Conservation (phyloP, 2,113 vertebrate genomes). For the Cyprinodon tularosa region DNA sequence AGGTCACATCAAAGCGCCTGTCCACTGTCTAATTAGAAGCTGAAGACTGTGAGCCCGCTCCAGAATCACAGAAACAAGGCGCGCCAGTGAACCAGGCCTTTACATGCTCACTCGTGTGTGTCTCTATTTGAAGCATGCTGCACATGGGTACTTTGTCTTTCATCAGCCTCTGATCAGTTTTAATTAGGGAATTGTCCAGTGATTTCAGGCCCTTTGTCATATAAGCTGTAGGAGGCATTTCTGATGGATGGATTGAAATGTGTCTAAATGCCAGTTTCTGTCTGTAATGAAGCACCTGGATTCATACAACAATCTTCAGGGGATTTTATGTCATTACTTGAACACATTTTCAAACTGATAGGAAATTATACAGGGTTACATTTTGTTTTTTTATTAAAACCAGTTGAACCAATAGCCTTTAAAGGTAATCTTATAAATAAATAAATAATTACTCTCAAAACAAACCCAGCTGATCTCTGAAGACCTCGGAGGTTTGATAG, state of each 20-base stretch:
- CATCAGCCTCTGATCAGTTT: constrained; percentile 58
- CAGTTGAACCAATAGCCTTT: background rate
- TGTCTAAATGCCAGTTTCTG: constrained; percentile 35
- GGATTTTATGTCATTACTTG: background rate
- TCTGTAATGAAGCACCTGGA: constrained; percentile 46
- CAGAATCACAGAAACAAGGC: constrained; percentile 22
- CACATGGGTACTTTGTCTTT: constrained; percentile 60
- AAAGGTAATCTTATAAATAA: background rate
- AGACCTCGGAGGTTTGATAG: too few species aligned
- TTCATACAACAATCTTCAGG: constrained; percentile 12
- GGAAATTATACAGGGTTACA: background rate
- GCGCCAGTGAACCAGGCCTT: background rate
- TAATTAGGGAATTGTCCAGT: constrained; percentile 56
- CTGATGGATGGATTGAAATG: constrained; percentile 40
- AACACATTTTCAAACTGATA: background rate
- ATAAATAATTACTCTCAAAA: background rate
- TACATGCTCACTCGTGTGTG: constrained; percentile 26
- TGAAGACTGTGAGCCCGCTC: constrained; percentile 41
- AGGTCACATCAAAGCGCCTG: constrained; percentile 62
- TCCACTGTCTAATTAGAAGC: constrained; percentile 65
- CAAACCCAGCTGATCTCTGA: too few species aligned
- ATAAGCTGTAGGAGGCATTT: constrained; percentile 35
- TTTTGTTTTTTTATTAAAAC: background rate
- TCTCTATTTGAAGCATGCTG: constrained; percentile 47
- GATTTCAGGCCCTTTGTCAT: constrained; percentile 43